Evolutionary conservation across 2,797 vertebrate species (phyloP).

Genomic region (Hydrocynus forskahlii): DNA sequence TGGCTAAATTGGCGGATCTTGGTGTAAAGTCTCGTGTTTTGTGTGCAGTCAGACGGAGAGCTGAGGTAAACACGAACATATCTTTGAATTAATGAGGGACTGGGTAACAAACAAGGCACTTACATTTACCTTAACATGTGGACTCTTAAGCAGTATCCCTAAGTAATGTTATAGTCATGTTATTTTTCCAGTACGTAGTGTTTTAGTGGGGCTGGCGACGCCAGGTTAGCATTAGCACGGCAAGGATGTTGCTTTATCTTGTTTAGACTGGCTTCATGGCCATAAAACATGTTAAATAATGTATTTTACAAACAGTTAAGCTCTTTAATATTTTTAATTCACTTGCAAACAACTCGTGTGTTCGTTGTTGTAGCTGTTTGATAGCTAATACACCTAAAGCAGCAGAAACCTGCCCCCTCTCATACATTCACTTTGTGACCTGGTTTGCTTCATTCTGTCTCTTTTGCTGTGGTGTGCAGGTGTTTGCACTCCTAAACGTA

Average conservation of each 20-base stretch:
- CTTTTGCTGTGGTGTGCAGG: neutral
- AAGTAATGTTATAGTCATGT: neutral
- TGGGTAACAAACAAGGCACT: neutral
- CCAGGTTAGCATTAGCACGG: slow-evolving; percentile 13
- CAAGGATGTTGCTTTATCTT: neutral
- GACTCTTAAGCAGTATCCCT: neutral
- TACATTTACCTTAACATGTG: neutral
- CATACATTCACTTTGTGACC: neutral
- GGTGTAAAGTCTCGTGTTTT: slow-evolving; percentile 50
- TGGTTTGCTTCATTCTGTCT: neutral
- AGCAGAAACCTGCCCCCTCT: neutral
- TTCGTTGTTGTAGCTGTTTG: neutral
- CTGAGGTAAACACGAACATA: slow-evolving; percentile 19
- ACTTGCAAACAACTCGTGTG: neutral
- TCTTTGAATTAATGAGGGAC: neutral
- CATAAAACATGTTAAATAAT: too few relatives aligned
- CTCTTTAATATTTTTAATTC: neutral
- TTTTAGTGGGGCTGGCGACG: neutral
- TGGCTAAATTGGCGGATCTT: slow-evolving; percentile 36
- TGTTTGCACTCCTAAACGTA: neutral
- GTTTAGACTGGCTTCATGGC: neutral
- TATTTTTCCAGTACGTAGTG: neutral
- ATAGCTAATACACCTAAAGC: neutral
- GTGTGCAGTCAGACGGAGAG: slow-evolving; percentile 28
- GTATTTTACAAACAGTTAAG: too few relatives aligned